Evolutionary conservation across 2,113 vertebrate genomes (phyloP), one percentile per base, ranked within the genome.

Genomic region (Mus pahari): DNA sequence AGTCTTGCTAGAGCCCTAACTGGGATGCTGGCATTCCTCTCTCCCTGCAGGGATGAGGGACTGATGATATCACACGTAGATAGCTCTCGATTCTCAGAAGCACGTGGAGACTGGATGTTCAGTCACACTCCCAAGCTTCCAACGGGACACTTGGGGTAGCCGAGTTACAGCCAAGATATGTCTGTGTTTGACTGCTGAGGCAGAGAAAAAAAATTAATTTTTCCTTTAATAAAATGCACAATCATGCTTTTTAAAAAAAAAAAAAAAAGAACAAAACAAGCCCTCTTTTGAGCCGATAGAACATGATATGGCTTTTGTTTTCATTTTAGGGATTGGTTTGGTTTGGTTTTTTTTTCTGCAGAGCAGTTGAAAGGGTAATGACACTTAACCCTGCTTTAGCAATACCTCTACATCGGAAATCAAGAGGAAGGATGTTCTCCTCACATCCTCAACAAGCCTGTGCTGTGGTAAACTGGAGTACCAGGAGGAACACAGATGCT

Each of bases 1-100:
- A n/a, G 97, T 95, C 97, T 81, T 74, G 95, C 97, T 94, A 74
- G 42, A 98, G 93, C 77, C 95, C 95, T 84, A 96, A 92, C 79
- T 91, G 74, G 95, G 31, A 64, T 75, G 55, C 16, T 95, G 95
- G 86, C 83, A 39, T 62, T 92, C n/a, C 79, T 84, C 95, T 95
- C n/a, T 87, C 97, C 97, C 77, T 97, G 74, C 64, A 92, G 75
- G 95, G 66, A 78, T 5, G 26, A 81, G 66, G 42, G 68, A 88
- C 96, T 92, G 66, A 36, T 89, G 96, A 86, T 88, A 81, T 96
- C 89, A 53, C 79, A 87, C 24, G 88, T 77, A 94, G 16, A 90
- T 74, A 94, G 16, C 86, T 95, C 96, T 96, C 97, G 81, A 82
- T 94, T 96, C 86, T 74, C 86, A n/a, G 60, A 79, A 66, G 58